These are phyloP conservation scores for Meloidogyne exigua DNA, from an alignment of 1,140 invertebrate genomes.

Conservation along the genomic window DNA sequence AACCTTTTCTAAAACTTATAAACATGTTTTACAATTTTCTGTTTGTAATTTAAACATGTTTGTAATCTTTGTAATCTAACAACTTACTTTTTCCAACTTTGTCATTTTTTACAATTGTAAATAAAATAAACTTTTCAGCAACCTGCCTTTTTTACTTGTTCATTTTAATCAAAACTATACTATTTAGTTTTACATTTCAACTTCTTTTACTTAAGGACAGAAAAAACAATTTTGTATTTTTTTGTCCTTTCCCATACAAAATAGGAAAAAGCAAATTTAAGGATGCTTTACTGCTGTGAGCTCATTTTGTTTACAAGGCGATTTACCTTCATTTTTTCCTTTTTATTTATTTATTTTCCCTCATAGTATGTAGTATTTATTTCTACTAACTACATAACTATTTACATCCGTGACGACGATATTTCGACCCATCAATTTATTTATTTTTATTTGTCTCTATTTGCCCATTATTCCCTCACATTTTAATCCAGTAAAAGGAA, in stretches of 20 bases:
- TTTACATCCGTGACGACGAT: background rate
- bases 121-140: no score
- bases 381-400: background rate
- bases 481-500: background rate
- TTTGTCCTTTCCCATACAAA: background rate
- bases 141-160: no score
- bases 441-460: background rate
- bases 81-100: no score
- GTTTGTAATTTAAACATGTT: no score
- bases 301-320: background rate
- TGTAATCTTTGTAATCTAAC: no score
- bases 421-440: background rate
- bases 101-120: no score
- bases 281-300: conserved; percentile 1
- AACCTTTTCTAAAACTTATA: no score
- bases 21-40: no score
- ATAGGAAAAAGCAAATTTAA: background rate
- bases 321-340: background rate
- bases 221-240: background rate
- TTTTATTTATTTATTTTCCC: conserved; percentile 1
- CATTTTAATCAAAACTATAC: background rate
- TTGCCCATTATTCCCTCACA: background rate
- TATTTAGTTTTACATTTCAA: background rate
- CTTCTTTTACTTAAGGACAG: background rate
- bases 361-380: background rate